Evolutionary conservation across 2,113 vertebrate genomes (phyloP).

Genomic region (Apteryx owenii): DNA sequence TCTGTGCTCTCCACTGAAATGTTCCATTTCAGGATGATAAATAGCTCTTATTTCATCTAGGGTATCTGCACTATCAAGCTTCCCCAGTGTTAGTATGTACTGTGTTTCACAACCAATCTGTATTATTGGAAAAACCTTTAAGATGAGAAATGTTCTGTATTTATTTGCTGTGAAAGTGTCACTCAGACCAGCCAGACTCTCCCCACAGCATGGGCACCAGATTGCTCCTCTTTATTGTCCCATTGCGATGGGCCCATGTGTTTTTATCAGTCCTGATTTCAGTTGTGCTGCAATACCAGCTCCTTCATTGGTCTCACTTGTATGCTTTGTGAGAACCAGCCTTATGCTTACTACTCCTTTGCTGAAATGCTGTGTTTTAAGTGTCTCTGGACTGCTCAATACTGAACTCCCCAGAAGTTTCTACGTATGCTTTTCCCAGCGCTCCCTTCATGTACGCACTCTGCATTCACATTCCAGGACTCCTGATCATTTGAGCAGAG

Average conservation of each 20-base stretch:
- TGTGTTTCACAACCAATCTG: background rate
- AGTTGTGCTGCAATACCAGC: background rate
- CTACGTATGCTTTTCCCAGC: background rate
- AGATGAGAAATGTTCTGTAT: background rate
- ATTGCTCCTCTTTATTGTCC: background rate
- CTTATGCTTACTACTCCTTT: background rate
- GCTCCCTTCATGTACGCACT: background rate
- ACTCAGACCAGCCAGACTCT: background rate
- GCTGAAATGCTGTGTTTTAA: background rate
- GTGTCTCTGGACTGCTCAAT: background rate
- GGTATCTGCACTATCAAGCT: background rate
- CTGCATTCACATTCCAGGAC: background rate
- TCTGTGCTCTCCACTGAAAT: background rate
- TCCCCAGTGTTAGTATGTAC: background rate
- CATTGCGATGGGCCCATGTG: background rate
- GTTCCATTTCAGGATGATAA: background rate
- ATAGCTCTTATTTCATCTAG: background rate
- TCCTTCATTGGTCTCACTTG: background rate
- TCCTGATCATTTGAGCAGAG: background rate
- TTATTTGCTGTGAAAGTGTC: background rate
- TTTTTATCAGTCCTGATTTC: background rate
- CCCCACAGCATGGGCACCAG: fast-evolving
- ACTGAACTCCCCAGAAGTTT: background rate
- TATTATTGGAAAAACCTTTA: background rate
- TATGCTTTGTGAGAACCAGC: background rate